phyloP scores from a whole-genome alignment of 2,113 vertebrate genomes.

The Puntigrus tetrazona region DNA sequence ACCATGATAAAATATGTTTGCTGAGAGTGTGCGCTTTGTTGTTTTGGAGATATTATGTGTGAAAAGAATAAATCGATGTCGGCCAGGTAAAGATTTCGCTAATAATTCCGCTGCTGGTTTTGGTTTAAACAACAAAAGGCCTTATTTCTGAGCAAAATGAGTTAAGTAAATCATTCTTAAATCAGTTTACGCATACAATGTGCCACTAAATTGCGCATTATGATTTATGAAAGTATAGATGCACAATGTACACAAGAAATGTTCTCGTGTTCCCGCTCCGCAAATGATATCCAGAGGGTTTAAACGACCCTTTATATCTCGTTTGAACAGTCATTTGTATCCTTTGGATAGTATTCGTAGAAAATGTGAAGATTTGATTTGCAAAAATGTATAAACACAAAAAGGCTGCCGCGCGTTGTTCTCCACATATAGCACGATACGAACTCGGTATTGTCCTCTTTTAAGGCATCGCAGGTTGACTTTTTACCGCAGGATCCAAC shows the following conservation, averaged over 20 bases:
- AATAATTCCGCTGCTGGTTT: neutral
- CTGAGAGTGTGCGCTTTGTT: conserved; percentile 7
- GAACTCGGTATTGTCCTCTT: no score
- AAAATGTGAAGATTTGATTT: no score
- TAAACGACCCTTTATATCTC: neutral
- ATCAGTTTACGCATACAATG: neutral
- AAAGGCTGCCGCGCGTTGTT: no score
- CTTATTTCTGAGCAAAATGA: neutral
- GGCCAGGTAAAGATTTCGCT: neutral
- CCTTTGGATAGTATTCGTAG: no score
- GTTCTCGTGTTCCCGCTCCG: neutral
- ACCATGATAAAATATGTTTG: conserved; percentile 78
- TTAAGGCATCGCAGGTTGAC: no score
- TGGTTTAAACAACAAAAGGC: neutral
- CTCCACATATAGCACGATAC: no score
- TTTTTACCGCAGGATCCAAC: no score
- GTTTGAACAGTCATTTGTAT: no score
- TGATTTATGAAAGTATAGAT: neutral
- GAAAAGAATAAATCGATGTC: neutral
- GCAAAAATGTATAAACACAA: no score
- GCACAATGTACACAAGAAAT: neutral
- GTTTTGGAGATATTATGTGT: conserved; percentile 25
- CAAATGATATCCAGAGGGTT: neutral
- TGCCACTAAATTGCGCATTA: neutral
- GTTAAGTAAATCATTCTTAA: neutral